Evolutionary conservation across 2,888 invertebrate species (phyloP).

Genomic region (Agrochola macilenta): DNA sequence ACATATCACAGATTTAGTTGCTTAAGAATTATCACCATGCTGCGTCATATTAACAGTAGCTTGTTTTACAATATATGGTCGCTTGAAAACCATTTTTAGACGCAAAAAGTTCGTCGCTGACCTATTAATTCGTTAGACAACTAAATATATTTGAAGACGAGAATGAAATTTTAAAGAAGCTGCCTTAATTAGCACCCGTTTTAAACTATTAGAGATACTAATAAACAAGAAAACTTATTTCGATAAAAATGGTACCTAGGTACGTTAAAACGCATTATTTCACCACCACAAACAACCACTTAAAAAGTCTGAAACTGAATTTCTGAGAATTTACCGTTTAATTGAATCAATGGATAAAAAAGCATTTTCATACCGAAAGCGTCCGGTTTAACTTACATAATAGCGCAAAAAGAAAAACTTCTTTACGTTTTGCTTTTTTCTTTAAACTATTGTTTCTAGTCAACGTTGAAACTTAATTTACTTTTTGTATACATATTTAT

Average conservation of each 20-base stretch:
- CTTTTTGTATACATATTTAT: background rate
- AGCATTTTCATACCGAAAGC: background rate
- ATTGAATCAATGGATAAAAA: background rate
- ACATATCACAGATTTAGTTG: no score
- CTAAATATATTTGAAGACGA: no score
- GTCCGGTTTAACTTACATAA: background rate
- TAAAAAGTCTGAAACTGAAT: background rate
- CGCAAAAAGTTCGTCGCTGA: no score
- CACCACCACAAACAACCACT: no score
- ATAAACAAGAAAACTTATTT: background rate
- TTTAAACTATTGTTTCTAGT: background rate
- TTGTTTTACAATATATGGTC: no score
- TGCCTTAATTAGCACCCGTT: no score
- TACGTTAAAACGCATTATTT: background rate
- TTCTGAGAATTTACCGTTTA: background rate
- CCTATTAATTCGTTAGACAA: no score
- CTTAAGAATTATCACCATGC: no score
- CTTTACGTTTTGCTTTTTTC: background rate
- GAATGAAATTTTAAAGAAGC: no score
- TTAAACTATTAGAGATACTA: slow-evolving; percentile 9
- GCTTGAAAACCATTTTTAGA: no score
- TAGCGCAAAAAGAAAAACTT: background rate
- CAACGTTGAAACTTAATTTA: background rate
- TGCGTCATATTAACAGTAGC: no score
- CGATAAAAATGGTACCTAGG: background rate